Base-by-base conservation (phyloP, 2,888 invertebrate genomes). In the Hydrotaea cyrtoneurina region DNA sequence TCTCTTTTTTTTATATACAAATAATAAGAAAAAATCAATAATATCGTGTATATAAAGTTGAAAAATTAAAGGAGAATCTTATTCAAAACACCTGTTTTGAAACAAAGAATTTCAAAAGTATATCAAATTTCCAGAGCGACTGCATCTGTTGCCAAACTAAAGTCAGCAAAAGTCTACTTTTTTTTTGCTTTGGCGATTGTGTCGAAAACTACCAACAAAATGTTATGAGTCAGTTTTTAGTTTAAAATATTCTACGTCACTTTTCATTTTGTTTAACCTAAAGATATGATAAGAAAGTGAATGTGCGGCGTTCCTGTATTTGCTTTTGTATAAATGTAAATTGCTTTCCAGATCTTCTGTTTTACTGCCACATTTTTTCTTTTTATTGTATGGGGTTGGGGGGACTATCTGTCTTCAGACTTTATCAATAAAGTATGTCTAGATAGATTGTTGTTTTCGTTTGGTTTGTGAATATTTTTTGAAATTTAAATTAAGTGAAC, bases 21-120 rank as follows among this genome's bases (percentile, higher is more conserved):
- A 62, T 62, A 31, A 62, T n/a, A n/a, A n/a, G n/a, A n/a, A 62
- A 62, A 36, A 62, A 62, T 62, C 62, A 62, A 62, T 62, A 62
- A 62, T 17, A 31, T 13, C 36, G 50, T 23, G 23, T n/a, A 23
- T 62, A 39, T 39, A 15, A 62, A 62, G 31, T 31, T n/a, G 17
- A 62, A 50, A 3, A 15, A 62, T n/a, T n/a, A 7, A 31, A 31
- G 2, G 62, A 36, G 17, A 62, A 62, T 3, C 17, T n/a, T 62
- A 10, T 62, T 36, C 17, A 62, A 62, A 62, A 21, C 62, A 62
- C 62, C 62, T 62, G 62, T 62, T 31, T 15, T 23, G n/a, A 50
- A 15, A n/a, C 15, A 50, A 50, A 50, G 50, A 15, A 4, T 50
- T n/a, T 50, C 50, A 50, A 50, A 50, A 50, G n/a, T n/a, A n/a